Evolutionary conservation across 2,888 invertebrate genomes (phyloP).

Genomic region (Nematopogon swammerdamellus): DNA sequence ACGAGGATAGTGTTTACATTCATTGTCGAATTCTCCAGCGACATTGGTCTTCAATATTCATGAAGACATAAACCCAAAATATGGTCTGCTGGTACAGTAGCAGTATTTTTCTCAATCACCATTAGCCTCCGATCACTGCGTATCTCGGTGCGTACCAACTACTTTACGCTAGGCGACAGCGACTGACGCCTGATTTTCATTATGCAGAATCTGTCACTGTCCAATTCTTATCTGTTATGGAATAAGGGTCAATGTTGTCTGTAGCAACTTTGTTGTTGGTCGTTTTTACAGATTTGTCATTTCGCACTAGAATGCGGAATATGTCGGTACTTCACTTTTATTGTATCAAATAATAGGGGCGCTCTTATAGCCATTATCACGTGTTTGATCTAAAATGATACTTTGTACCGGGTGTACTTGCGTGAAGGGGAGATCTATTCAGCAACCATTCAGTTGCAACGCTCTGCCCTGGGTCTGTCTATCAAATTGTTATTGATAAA

Average conservation of each 20-base stretch:
- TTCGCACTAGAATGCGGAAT: slow-evolving; percentile 51
- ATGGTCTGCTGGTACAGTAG: slow-evolving; percentile 30
- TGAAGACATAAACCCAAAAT: slow-evolving; percentile 51
- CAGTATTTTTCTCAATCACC: slow-evolving; percentile 57
- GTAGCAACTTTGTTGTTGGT: slow-evolving; percentile 19
- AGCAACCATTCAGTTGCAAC: slow-evolving; percentile 13
- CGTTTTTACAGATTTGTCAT: slow-evolving; percentile 21
- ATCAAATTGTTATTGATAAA: no score
- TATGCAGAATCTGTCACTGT: no score
- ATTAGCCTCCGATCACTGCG: slow-evolving; percentile 30
- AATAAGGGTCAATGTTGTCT: slow-evolving; percentile 16
- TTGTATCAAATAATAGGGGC: slow-evolving; percentile 58
- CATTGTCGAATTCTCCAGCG: background rate
- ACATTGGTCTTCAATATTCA: slow-evolving; percentile 47
- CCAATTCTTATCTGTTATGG: slow-evolving; percentile 11
- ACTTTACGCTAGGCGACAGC: background rate
- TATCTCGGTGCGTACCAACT: slow-evolving; percentile 23
- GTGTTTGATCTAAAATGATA: slow-evolving; percentile 58
- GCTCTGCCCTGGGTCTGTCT: background rate
- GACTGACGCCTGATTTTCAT: no score
- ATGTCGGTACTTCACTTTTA: slow-evolving; percentile 57
- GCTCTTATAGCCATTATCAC: slow-evolving; percentile 54
- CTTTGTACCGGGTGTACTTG: slow-evolving; percentile 32
- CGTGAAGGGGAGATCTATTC: slow-evolving; percentile 25
- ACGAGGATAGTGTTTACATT: no score